Percentiles rank a stretch among this genome's conserved stretches.
These are phyloP conservation scores for Apeira syringaria DNA, from an alignment of 2,888 invertebrate species.

Conservation along the genomic window DNA sequence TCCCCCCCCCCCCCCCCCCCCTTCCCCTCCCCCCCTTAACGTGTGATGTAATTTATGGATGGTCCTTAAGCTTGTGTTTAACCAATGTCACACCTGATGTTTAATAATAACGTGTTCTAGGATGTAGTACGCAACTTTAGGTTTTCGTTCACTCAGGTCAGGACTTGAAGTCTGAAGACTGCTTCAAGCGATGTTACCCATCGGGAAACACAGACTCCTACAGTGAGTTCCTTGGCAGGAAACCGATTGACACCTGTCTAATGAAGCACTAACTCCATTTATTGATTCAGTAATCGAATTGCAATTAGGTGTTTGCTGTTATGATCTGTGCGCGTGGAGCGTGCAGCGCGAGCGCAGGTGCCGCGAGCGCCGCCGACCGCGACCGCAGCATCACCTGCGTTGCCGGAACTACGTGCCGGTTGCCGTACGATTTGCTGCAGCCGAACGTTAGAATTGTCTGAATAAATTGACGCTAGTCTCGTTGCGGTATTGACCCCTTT, in stretches of 20 bases:
- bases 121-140: no score
- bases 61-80: no score
- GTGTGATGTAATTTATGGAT: no score
- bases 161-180: no score
- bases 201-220: no score
- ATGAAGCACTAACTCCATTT: conserved; percentile 10
- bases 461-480: conserved; percentile 9
- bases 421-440: conserved; percentile 35
- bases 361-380: conserved; percentile 39
- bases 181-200: no score
- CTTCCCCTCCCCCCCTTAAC: no score
- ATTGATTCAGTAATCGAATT: conserved; percentile 8
- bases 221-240: no score
- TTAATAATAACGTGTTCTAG: no score
- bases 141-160: no score
- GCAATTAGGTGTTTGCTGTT: conserved; percentile 30
- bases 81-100: no score
- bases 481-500: conserved; percentile 6
- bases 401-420: conserved; percentile 73
- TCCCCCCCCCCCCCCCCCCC: no score
- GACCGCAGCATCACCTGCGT: conserved; percentile 70
- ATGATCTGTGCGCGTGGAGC: conserved; percentile 40
- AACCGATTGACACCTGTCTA: conserved; percentile 14
- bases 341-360: conserved; percentile 57
- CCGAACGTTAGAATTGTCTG: neutral